phyloP scores from a whole-genome alignment of 2,797 vertebrate genomes.

The Enoplosus armatus region DNA sequence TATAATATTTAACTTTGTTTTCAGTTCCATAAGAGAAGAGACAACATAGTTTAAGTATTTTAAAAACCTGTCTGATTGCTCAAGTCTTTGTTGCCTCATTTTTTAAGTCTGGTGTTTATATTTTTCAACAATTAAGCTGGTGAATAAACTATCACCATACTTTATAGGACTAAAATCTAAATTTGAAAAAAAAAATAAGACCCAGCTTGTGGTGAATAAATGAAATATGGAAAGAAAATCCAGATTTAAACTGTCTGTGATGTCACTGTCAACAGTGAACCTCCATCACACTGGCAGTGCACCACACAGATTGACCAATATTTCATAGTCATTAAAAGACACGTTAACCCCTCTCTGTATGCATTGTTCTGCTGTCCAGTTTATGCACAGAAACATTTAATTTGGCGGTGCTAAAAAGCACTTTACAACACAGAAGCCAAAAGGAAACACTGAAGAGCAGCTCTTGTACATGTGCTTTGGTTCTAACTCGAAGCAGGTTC shows the following conservation, averaged over 20 bases:
- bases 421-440: neutral
- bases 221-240: neutral
- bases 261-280: neutral
- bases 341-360: neutral
- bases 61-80: neutral
- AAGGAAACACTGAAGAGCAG: slow-evolving; percentile 6
- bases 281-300: neutral
- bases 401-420: neutral
- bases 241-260: neutral
- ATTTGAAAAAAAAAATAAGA: too few relatives aligned
- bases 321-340: neutral
- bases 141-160: neutral
- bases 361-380: neutral
- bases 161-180: neutral
- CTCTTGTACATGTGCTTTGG: neutral
- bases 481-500: slow-evolving; percentile 46
- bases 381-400: neutral
- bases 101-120: neutral
- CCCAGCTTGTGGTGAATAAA: neutral
- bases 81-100: neutral
- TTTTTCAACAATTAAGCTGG: neutral
- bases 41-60: neutral
- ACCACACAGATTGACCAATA: neutral
- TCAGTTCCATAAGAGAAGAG: neutral
- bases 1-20: neutral